phyloP scores from a whole-genome alignment of 1,140 invertebrate genomes.

The Medauroidea extradentata region DNA sequence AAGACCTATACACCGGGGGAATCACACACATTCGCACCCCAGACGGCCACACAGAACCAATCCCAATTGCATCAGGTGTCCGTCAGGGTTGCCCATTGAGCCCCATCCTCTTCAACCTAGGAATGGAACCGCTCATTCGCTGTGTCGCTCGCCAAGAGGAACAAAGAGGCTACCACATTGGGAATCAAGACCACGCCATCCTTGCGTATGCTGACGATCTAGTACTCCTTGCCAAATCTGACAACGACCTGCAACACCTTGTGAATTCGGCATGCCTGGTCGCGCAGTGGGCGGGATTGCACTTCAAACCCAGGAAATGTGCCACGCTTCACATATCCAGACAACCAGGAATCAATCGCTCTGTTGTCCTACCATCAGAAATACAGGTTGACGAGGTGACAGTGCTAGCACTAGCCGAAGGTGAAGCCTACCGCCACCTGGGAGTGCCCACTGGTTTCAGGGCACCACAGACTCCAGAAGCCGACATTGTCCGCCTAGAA shows the following conservation, averaged over 20 bases:
- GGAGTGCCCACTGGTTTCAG: conserved; percentile 29
- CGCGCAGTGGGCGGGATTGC: conserved; percentile 17
- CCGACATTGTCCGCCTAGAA: conserved; percentile 16
- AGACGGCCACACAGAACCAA: conserved; percentile 15
- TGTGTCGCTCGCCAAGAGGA: neutral
- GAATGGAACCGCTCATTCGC: conserved; percentile 24
- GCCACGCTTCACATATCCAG: conserved; percentile 23
- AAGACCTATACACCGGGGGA: conserved; percentile 2
- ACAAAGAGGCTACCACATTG: conserved; percentile 18
- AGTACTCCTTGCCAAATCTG: conserved; percentile 13
- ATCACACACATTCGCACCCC: neutral
- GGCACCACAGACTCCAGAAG: conserved; percentile 23
- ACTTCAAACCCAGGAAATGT: conserved; percentile 32
- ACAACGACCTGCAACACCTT: conserved; percentile 14
- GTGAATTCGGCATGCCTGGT: conserved; percentile 8
- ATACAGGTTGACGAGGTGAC: conserved; percentile 10
- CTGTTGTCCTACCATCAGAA: neutral
- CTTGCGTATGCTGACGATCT: conserved; percentile 37
- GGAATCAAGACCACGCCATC: conserved; percentile 20
- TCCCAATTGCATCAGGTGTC: conserved; percentile 25
- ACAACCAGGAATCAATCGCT: neutral
- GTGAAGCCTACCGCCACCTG: conserved; percentile 28
- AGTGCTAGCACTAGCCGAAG: conserved; percentile 13
- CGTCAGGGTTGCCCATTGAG: conserved; percentile 33
- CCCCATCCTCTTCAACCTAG: conserved; percentile 33